phyloP scores from a whole-genome alignment of 2,113 vertebrate species.

The Paralichthys olivaceus region DNA sequence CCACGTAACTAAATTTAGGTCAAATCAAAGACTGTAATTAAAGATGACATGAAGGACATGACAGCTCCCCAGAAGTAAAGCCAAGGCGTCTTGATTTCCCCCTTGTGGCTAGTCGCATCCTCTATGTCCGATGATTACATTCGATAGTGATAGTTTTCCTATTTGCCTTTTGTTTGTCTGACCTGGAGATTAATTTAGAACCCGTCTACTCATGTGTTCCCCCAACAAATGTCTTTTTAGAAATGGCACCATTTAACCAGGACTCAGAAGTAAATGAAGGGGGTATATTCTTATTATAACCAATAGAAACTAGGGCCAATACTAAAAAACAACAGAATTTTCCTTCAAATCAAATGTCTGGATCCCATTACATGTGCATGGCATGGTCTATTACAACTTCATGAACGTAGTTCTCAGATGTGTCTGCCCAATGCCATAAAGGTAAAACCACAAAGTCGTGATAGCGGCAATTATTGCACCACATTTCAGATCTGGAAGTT shows the following conservation, averaged over 20 bases:
- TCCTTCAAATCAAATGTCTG: not conserved
- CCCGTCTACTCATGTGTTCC: not conserved
- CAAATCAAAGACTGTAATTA: no score
- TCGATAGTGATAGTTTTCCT: no score
- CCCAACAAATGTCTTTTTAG: not conserved
- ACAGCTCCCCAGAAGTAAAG: no score
- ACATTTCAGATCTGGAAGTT: conserved; percentile 66
- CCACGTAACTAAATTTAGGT: no score
- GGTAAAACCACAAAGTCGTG: conserved; percentile 46
- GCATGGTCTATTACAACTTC: not conserved
- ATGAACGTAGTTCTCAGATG: conserved; percentile 9
- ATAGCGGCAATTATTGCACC: conserved; percentile 57
- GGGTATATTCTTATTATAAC: not conserved
- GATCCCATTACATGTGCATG: not conserved
- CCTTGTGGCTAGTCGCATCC: no score
- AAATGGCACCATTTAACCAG: no score
- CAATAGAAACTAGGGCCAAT: not conserved
- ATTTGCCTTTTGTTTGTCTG: no score
- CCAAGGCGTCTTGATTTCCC: no score
- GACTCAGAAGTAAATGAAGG: not conserved
- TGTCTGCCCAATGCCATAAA: conserved; percentile 26
- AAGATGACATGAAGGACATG: no score
- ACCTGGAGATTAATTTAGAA: not conserved
- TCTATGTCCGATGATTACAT: no score
- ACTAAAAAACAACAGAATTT: not conserved